Evolutionary conservation across 1,140 invertebrate species (phyloP), one percentile per base, ranked within the genome.

Genomic region (Andricus grossulariae): DNA sequence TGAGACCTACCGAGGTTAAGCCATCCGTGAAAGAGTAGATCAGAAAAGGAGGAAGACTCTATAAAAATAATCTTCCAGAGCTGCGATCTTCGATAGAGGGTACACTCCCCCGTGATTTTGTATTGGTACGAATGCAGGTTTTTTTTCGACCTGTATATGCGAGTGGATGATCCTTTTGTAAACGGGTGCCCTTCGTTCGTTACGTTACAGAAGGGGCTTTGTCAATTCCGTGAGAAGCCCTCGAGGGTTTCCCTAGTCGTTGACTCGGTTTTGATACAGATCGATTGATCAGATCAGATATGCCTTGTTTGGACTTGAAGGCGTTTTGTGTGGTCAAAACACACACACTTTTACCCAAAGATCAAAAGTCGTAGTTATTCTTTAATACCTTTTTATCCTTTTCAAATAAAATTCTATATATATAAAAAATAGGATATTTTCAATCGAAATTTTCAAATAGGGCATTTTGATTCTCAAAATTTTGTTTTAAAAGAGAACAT

Each of bases 11-110:
- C 25, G 60, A 32, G 60, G 32, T 66, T 66, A 66, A 66, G 60
- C 60, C 60, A 66, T 45, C 60, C 60, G 60, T 66, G 60, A 66
- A 66, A 66, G 60, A 66, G 21, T 66, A 66, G 1, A 39, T 25
- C 32, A 60, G 57, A 60, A 60, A 60, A 60, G 57, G 15, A 66
- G 60, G 21, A 45, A 11, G 39, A 45, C 39, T 45, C 8, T 66
- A 66, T 66, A 39, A 66, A 66, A 66, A 66, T 66, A 66, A 66
- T 66, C 60, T 66, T 66, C 60, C 60, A 66, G 60, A 66, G 60
- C 60, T 21, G 32, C 60, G 60, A 66, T 66, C 60, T 66, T 66
- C 60, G 60, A 66, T 66, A 66, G 25, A 66, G 0, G 25, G 25
- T 32, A 5, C 25, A 66, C 60, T 39, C 60, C 60, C 60, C 60